Percentiles rank a stretch among this genome's conserved stretches.
Conservation (phyloP, 2,888 invertebrate species). For the Herminia tarsipennalis region DNA sequence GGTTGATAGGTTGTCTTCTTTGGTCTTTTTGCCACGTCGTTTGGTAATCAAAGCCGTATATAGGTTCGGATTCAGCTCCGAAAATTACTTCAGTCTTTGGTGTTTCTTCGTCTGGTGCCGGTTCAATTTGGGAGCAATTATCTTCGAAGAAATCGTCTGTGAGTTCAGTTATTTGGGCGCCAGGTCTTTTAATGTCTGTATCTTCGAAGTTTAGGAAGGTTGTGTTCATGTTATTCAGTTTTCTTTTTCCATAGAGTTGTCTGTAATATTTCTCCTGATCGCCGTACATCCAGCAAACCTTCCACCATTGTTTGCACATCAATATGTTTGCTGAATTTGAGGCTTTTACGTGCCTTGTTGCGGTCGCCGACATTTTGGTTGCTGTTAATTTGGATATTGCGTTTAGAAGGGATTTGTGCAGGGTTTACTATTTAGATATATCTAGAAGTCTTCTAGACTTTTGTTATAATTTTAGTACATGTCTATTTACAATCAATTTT, state of each 20-base stretch:
- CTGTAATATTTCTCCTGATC: constrained; percentile 94
- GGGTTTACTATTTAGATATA: too few relatives aligned
- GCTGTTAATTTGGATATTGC: constrained; percentile 27
- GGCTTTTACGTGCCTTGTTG: constrained; percentile 80
- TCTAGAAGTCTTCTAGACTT: too few relatives aligned
- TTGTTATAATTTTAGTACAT: too few relatives aligned
- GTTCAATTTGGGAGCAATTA: constrained; percentile 67
- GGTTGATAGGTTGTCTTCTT: constrained; percentile 81
- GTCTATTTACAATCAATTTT: too few relatives aligned
- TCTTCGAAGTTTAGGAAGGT: constrained; percentile 68
- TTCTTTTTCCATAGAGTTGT: constrained; percentile 90
- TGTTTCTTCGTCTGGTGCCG: constrained; percentile 69
- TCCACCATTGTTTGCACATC: constrained; percentile 96
- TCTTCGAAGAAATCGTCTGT: constrained; percentile 80
- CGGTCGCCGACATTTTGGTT: constrained; percentile 78
- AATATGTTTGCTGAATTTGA: constrained; percentile 89
- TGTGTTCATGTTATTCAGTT: constrained; percentile 69
- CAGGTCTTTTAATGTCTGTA: constrained; percentile 71
- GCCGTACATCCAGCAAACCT: constrained; percentile 95
- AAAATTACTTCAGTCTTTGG: constrained; percentile 51
- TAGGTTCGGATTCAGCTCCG: constrained; percentile 69
- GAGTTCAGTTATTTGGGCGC: constrained; percentile 81
- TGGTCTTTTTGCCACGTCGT: constrained; percentile 80
- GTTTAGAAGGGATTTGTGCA: constrained; percentile 32
- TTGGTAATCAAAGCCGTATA: constrained; percentile 71